These are phyloP conservation scores for Zosterops japonicus DNA, from an alignment of 2,113 vertebrate genomes.

Conservation along the genomic window DNA sequence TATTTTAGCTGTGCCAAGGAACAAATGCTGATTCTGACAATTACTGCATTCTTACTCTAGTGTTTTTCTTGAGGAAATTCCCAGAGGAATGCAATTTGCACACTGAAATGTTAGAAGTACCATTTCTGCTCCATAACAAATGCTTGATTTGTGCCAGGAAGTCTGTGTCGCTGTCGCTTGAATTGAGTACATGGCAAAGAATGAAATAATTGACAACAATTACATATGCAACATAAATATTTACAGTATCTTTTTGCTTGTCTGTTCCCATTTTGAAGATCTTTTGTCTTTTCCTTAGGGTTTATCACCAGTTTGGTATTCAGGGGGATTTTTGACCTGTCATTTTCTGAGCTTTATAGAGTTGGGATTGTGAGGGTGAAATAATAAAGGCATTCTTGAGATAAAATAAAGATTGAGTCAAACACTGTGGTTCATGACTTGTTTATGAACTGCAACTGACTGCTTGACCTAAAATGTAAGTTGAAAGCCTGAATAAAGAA, in stretches of 20 bases:
- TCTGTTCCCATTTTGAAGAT: background rate
- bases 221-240: background rate
- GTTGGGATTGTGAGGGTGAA: background rate
- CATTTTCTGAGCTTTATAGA: background rate
- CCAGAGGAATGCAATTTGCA: background rate
- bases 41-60: background rate
- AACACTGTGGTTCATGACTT: background rate
- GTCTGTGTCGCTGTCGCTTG: background rate
- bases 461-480: background rate
- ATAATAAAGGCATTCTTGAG: background rate
- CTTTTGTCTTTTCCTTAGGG: background rate
- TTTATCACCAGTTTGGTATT: background rate
- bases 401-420: background rate
- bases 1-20: constrained; percentile 45
- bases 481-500: background rate
- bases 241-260: background rate
- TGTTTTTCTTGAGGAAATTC: constrained; percentile 15
- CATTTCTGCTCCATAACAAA: background rate
- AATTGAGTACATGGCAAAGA: background rate
- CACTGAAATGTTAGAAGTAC: background rate
- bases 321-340: background rate
- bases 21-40: constrained; percentile 32
- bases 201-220: background rate
- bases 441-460: background rate
- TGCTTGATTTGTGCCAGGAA: background rate